phyloP scores from a whole-genome alignment of 2,113 vertebrate species.

The Cyphomyrus discorhynchus region DNA sequence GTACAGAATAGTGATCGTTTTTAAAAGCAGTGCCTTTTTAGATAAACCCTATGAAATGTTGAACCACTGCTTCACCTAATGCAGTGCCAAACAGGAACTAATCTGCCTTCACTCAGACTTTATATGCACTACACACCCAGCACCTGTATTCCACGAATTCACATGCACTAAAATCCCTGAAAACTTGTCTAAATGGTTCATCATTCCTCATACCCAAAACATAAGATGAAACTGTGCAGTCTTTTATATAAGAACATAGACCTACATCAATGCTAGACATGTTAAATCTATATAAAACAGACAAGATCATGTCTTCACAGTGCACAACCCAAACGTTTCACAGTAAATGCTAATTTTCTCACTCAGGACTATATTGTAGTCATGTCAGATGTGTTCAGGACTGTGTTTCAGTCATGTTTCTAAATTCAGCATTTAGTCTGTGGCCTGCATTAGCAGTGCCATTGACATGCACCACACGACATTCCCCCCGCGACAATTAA shows the following conservation, averaged over 20 bases:
- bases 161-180: neutral
- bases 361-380: neutral
- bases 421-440: neutral
- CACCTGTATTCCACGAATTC: neutral
- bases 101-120: neutral
- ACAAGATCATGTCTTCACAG: neutral
- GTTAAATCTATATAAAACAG: neutral
- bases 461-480: neutral
- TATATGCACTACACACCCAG: neutral
- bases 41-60: neutral
- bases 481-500: neutral
- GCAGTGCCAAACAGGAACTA: neutral
- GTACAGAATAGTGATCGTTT: neutral
- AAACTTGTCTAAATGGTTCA: neutral
- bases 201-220: neutral
- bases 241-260: neutral
- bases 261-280: neutral
- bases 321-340: neutral
- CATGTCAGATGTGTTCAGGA: neutral
- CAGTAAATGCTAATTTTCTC: neutral
- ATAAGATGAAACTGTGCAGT: neutral
- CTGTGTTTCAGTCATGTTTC: neutral
- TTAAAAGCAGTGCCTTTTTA: neutral
- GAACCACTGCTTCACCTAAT: neutral
- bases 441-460: neutral